Evolutionary conservation across 92 coral and sea anemone genomes (phyloP).

Genomic region (Phenganax stokvisi): DNA sequence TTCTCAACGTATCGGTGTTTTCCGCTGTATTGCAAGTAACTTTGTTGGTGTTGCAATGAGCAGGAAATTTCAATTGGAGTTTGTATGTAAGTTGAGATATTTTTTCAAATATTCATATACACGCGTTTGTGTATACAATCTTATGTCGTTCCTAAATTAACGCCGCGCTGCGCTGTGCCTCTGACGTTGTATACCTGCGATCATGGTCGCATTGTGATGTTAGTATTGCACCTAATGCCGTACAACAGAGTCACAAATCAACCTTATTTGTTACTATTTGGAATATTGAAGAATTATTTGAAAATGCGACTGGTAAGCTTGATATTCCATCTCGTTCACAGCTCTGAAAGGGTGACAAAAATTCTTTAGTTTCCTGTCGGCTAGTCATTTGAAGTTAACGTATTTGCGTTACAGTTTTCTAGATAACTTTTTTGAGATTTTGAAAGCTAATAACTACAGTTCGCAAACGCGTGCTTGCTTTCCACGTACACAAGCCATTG

Average conservation of each 20-base stretch:
- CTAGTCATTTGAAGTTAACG: neutral
- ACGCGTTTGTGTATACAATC: neutral
- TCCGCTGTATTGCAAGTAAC: conserved; percentile 23
- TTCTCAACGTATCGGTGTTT: conserved; percentile 13
- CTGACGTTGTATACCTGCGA: neutral
- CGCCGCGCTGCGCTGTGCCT: neutral
- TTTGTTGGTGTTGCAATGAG: conserved; percentile 18
- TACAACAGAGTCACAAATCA: too few relatives aligned
- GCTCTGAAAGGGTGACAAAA: conserved; percentile 17
- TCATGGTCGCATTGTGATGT: neutral
- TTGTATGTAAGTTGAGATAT: conserved; percentile 20
- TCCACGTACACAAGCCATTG: neutral
- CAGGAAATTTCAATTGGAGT: conserved; percentile 15
- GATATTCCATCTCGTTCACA: neutral
- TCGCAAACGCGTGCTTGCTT: neutral
- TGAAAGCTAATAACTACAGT: neutral
- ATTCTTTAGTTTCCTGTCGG: conserved; percentile 24
- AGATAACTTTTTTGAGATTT: neutral
- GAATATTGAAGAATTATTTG: neutral
- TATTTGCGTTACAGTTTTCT: neutral
- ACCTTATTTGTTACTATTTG: neutral
- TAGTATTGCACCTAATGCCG: neutral
- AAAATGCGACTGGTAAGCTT: neutral
- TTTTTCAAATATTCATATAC: too few relatives aligned
- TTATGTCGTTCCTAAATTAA: conserved; percentile 1